Conservation (phyloP, 2,113 vertebrate genomes). For the rat (Rattus norvegicus) region DNA sequence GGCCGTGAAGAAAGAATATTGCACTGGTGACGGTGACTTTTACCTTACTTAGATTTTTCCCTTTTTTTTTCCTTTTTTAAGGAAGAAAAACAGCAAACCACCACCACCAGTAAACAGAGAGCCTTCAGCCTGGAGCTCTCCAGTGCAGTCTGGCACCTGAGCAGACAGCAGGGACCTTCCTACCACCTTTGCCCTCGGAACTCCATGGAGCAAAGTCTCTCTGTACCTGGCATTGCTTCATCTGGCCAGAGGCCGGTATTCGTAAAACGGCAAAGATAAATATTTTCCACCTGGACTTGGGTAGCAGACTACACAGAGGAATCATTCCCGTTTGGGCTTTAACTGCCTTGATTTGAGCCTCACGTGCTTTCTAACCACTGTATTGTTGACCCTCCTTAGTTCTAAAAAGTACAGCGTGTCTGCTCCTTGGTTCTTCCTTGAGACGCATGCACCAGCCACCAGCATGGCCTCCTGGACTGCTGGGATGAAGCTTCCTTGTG, state of each 20-base stretch:
- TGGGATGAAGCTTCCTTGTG: background rate
- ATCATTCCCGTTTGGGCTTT: constrained; percentile 52
- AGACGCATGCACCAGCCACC: rapidly evolving
- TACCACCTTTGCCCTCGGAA: background rate
- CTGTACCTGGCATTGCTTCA: background rate
- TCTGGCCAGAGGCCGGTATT: constrained; percentile 50
- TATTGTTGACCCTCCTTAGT: background rate
- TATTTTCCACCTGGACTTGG: constrained; percentile 63
- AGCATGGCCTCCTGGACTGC: rapidly evolving
- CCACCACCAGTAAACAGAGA: background rate
- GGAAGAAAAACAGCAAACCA: background rate
- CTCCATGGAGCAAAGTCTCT: background rate
- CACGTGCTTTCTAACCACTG: background rate
- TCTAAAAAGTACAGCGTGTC: rapidly evolving
- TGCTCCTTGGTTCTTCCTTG: rapidly evolving
- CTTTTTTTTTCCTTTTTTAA: background rate
- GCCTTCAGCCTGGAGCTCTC: rapidly evolving
- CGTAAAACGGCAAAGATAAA: constrained; percentile 58
- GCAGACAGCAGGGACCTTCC: rapidly evolving
- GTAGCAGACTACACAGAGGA: constrained; percentile 37
- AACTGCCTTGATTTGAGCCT: constrained; percentile 16
- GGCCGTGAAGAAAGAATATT: background rate
- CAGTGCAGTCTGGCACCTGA: rapidly evolving
- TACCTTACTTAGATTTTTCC: background rate
- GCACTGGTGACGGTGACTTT: background rate